Evolutionary conservation across 2,888 invertebrate genomes (phyloP), one percentile per base, ranked within the genome.

Genomic region (Hoplodrina ambigua): DNA sequence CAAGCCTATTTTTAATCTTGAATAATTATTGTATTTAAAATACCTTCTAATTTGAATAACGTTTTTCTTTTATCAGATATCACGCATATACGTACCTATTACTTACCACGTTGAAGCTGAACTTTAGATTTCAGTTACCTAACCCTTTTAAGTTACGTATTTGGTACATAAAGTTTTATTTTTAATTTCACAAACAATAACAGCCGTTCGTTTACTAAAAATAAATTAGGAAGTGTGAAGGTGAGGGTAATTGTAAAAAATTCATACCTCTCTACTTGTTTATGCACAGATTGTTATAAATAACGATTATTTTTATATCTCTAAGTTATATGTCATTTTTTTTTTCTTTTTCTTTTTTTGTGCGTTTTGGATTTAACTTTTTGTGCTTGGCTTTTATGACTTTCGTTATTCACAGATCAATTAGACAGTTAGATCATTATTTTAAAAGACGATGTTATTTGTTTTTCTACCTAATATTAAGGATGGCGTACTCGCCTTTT

Each of bases 1-100:
- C 75, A 66, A 57, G 52, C 53, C 17, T 25, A 33, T 61, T 44
- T 67, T 64, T 56, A 11, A 46, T 71, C 58, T 71, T 54, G 59
- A 60, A 65, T 65, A 61, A 30, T 70, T n/a, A 71, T 57, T 30
- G 46, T 8, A 37, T 37, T 8, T 37, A 37, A 37, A 37, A 5
- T 63, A 1, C 13, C 13, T 44, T 60, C 5, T 20, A 63, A 65
- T 78, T 19, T 57, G 25, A 64, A 57, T 72, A 41, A 60, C 64
- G 50, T 57, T 52, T 64, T 78, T 69, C 7, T 63, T 62, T 66
- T 41, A 19, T 20, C 30, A 19, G 4, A 49, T 49, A 55, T 33
- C 46, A 62, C 59, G 56, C 46, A 63, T n/a, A 37, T 44, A n/a
- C n/a, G n/a, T n/a, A 44, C 44, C 15, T 44, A 15, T 15, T 44